These are phyloP conservation scores for Muscidifurax raptorellus DNA, from an alignment of 1,140 invertebrate species.

Conservation along the genomic window DNA sequence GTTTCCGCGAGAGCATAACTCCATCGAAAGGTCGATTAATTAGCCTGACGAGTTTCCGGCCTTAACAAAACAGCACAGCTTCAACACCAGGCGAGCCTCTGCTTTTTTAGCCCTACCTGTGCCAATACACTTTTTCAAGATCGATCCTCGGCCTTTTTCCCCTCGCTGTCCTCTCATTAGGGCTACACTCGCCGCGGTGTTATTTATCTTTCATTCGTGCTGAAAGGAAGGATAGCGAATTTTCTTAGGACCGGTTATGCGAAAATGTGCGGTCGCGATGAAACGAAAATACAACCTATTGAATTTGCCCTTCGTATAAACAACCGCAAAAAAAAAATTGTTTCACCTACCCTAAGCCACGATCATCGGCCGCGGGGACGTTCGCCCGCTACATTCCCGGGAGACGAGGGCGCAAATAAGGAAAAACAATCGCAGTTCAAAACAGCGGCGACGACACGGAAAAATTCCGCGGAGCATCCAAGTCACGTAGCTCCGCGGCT, in stretches of 20 bases:
- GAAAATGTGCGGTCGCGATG: too few species aligned
- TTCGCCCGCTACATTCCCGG: background rate
- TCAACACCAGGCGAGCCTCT: background rate
- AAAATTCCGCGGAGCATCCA: background rate
- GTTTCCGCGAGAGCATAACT: slow-evolving; percentile 48
- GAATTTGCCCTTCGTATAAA: too few species aligned
- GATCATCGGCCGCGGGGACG: too few species aligned
- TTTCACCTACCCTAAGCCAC: too few species aligned
- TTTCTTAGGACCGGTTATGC: too few species aligned
- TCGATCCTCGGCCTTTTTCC: too few species aligned
- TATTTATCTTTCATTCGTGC: background rate
- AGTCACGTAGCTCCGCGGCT: slow-evolving; percentile 35
- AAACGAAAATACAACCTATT: too few species aligned
- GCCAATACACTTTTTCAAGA: too few species aligned
- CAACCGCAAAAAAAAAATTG: too few species aligned
- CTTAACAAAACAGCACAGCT: slow-evolving; percentile 31
- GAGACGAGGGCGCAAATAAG: background rate
- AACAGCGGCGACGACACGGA: background rate
- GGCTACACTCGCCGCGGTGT: too few species aligned
- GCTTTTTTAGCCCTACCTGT: background rate
- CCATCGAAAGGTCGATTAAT: slow-evolving; percentile 60
- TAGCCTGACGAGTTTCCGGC: slow-evolving; percentile 54
- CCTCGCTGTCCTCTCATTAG: too few species aligned
- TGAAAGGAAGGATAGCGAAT: background rate
- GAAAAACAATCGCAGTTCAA: background rate